Evolutionary conservation across 2,888 invertebrate genomes (phyloP).

Genomic region (Biston stratarius): DNA sequence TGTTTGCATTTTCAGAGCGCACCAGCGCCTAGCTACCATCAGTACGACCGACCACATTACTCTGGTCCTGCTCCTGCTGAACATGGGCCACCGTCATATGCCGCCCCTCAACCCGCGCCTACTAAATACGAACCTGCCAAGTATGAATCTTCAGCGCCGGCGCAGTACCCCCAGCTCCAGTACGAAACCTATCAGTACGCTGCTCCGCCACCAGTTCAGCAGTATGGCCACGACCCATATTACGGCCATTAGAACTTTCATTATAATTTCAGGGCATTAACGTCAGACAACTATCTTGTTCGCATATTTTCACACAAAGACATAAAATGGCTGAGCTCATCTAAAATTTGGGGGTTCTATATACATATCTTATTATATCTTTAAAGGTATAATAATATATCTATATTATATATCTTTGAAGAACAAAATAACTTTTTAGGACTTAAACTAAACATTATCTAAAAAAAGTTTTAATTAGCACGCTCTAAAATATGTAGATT

Average conservation of each 20-base stretch:
- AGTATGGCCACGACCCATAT: conserved; percentile 70
- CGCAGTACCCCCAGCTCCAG: conserved; percentile 37
- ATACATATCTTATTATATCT: no score
- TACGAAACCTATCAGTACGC: conserved; percentile 49
- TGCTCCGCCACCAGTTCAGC: conserved; percentile 39
- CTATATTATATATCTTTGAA: no score
- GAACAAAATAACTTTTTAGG: no score
- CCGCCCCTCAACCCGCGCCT: conserved; percentile 10
- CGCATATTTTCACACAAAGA: no score
- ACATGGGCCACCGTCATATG: conserved; percentile 9
- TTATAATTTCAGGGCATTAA: not conserved
- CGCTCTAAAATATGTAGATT: no score
- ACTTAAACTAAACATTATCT: no score
- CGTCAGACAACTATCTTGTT: no score
- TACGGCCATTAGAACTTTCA: conserved; percentile 60
- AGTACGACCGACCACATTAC: conserved; percentile 11
- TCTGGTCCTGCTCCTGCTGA: not conserved
- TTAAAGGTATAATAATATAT: no score
- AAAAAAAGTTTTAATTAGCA: no score
- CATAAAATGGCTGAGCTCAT: no score
- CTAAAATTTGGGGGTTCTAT: no score
- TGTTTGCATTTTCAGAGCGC: conserved; percentile 33
- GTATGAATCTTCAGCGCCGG: conserved; percentile 20
- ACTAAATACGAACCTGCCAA: conserved; percentile 22
- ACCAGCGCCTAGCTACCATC: conserved; percentile 21